Evolutionary conservation across 2,888 invertebrate genomes (phyloP).

Genomic region (Apamea anceps): DNA sequence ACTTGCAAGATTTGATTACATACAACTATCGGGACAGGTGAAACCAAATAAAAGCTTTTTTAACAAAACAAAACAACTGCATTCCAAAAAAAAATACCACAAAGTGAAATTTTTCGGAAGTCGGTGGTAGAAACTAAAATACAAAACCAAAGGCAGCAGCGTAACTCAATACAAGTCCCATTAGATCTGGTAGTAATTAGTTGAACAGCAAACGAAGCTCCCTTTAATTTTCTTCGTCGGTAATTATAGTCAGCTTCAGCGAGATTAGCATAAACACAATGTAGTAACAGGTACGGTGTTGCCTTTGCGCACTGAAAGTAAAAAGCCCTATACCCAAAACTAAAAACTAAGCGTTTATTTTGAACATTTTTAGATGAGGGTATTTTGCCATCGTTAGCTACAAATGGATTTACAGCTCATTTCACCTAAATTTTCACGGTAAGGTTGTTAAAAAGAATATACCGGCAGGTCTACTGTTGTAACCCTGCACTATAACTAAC

Average conservation of each 20-base stretch:
- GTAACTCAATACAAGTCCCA: background rate
- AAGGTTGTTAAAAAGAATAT: background rate
- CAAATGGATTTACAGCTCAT: background rate
- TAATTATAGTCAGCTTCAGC: too few relatives aligned
- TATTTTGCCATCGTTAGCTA: background rate
- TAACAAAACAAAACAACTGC: too few relatives aligned
- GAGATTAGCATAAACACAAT: too few relatives aligned
- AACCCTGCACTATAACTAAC: background rate
- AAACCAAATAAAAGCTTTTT: too few relatives aligned
- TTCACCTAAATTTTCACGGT: background rate
- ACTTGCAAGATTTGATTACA: too few relatives aligned
- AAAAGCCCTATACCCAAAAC: too few relatives aligned
- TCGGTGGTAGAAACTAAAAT: background rate
- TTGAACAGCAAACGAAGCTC: slow-evolving; percentile 31
- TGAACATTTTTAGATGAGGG: too few relatives aligned
- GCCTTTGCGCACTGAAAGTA: too few relatives aligned
- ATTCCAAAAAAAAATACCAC: too few relatives aligned
- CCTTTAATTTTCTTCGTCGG: slow-evolving; percentile 45
- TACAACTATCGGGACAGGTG: too few relatives aligned
- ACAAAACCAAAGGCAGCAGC: background rate
- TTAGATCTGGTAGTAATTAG: slow-evolving; percentile 35
- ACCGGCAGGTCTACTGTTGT: background rate
- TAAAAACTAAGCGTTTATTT: too few relatives aligned
- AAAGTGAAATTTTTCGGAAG: background rate
- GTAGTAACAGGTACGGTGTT: too few relatives aligned